phyloP scores from a whole-genome alignment of 2,888 invertebrate genomes.

The Horisme vitalbata region DNA sequence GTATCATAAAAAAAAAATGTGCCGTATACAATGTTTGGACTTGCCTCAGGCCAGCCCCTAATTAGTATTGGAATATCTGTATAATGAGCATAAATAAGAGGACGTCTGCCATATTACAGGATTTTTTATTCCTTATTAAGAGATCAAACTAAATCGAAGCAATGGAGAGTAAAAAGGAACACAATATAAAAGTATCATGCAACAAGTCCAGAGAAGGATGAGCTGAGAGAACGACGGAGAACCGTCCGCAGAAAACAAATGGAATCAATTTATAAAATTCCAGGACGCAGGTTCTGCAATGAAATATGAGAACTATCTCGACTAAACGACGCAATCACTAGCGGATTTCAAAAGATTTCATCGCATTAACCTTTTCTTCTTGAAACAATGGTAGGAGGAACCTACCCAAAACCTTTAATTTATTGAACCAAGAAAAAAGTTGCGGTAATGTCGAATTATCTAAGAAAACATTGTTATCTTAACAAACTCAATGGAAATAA shows the following conservation, averaged over 20 bases:
- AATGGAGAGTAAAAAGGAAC: neutral
- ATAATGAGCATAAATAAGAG: too few species aligned
- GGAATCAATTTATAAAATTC: constrained; percentile 66
- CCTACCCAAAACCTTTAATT: too few species aligned
- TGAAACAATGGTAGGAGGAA: constrained; percentile 24
- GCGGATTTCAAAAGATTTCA: constrained; percentile 69
- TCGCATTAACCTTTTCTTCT: constrained; percentile 45
- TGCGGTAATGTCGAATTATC: neutral
- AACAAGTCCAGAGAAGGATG: constrained; percentile 27
- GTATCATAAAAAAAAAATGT: too few species aligned
- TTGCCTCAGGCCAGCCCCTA: too few species aligned
- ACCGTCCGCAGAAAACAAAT: constrained; percentile 52
- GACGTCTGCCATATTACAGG: too few species aligned
- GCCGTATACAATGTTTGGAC: too few species aligned
- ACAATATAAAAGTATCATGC: constrained; percentile 23
- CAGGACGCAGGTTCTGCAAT: constrained; percentile 60
- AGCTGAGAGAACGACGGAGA: constrained; percentile 30
- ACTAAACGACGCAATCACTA: constrained; percentile 77
- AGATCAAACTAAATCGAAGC: neutral
- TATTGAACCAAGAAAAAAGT: too few species aligned
- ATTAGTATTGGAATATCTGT: too few species aligned
- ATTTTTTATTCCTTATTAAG: too few species aligned
- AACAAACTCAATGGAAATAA: constrained; percentile 1
- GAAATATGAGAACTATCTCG: constrained; percentile 76
- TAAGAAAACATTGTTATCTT: too few species aligned